A percentile compares a stretch with the other conserved stretches of the same genome.
phyloP scores from a whole-genome alignment of 2,888 invertebrate species.

The Microplitis manilae region DNA sequence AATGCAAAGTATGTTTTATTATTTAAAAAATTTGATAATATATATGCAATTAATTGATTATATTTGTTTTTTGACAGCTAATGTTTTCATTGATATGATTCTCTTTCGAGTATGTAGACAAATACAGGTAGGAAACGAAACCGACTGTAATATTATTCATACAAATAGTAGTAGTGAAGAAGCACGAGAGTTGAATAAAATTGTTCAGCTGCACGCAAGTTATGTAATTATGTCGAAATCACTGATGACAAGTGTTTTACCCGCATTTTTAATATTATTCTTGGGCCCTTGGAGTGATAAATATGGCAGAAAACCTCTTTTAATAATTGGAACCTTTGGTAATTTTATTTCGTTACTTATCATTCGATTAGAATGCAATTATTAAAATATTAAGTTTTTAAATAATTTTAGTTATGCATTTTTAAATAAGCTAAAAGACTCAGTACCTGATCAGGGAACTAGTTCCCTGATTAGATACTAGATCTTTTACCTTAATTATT shows the following conservation, averaged over 20 bases:
- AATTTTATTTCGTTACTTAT: conserved; percentile 25
- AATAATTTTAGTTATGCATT: no score
- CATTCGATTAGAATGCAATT: no score
- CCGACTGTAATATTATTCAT: conserved; percentile 77
- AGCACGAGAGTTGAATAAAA: conserved; percentile 72
- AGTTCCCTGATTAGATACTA: no score
- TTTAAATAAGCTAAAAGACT: no score
- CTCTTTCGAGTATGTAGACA: conserved; percentile 80
- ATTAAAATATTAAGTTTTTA: no score
- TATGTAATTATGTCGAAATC: conserved; percentile 77
- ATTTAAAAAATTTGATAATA: not conserved
- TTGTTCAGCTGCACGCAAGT: conserved; percentile 80
- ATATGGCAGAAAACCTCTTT: conserved; percentile 82
- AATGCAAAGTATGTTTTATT: conserved; percentile 52
- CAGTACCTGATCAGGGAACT: no score
- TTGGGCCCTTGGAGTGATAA: conserved; percentile 88
- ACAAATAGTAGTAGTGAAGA: conserved; percentile 74
- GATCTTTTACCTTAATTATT: no score
- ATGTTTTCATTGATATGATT: conserved; percentile 79
- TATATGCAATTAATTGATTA: not conserved
- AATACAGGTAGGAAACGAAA: conserved; percentile 73
- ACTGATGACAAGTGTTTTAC: conserved; percentile 78
- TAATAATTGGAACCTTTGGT: conserved; percentile 78
- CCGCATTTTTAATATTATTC: conserved; percentile 80
- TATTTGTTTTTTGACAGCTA: conserved; percentile 68